A percentile compares a stretch with the other conserved stretches of the same genome.
These are phyloP conservation scores for Leptothorax acervorum DNA, from an alignment of 2,888 invertebrate genomes.

Conservation along the genomic window DNA sequence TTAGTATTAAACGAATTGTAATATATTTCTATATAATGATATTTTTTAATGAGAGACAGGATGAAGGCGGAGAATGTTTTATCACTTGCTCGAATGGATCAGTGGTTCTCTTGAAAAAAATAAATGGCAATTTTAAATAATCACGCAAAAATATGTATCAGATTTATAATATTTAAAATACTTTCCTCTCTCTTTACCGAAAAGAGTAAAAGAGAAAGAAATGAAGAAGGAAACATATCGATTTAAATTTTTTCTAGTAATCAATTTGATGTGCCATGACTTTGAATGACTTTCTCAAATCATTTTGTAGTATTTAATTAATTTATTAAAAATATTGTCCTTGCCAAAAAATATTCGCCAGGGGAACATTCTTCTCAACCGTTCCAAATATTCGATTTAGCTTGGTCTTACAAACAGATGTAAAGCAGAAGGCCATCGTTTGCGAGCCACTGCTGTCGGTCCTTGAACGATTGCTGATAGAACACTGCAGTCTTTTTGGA, in stretches of 20 bases:
- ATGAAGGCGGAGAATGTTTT: conserved; percentile 1
- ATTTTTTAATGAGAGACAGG: not conserved
- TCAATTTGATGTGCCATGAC: not conserved
- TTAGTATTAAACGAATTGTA: not conserved
- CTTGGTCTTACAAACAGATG: not conserved
- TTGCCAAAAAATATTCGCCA: not conserved
- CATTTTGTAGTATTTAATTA: not conserved
- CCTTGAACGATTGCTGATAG: conserved; percentile 28
- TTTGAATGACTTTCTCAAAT: not conserved
- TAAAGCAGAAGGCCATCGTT: not conserved
- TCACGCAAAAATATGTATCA: not conserved
- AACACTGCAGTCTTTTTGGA: conserved; percentile 51
- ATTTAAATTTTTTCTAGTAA: not conserved
- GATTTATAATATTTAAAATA: not conserved
- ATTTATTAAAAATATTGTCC: not conserved
- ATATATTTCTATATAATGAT: not conserved
- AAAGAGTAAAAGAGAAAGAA: not conserved
- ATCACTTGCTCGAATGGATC: not conserved
- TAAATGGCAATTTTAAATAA: not conserved
- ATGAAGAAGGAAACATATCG: not conserved
- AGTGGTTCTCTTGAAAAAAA: not conserved
- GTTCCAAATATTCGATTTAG: not conserved
- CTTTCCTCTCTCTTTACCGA: not conserved
- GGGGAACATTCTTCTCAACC: not conserved
- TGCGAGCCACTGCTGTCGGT: conserved; percentile 40